Evolutionary conservation across 2,888 invertebrate species (phyloP), one percentile per base, ranked within the genome.

Genomic region (Cenopis cana): DNA sequence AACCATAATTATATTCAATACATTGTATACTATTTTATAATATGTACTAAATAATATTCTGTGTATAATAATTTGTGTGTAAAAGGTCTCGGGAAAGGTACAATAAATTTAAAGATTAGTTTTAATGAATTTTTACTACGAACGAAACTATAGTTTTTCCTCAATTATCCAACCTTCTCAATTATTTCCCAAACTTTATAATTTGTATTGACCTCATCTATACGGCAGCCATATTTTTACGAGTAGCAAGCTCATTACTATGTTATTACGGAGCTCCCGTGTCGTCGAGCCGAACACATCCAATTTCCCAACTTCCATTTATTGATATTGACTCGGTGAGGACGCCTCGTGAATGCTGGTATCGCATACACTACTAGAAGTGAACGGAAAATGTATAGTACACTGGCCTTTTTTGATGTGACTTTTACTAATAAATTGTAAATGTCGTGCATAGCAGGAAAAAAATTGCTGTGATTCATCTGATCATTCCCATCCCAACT

Each of bases 261-360:
- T 91, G 85, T 93, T 92, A 93, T 93, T 91, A 93, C 90, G 82
- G 60, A 57, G 64, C 83, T 85, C 84, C 84, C 85, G 86, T 83
- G 82, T 78, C 80, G 81, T 85, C 87, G 87, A 88, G 86, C 87
- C 89, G 88, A 90, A 89, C 91, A 91, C 93, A 93, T 93, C 93
- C 93, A 93, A 93, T 93, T 93, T 93, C 89, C 90, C 90, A 87
- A 90, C 89, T 88, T 89, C 89, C 91, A 92, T 93, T 93, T 93
- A 93, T 93, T 93, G 93, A 93, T 93, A 93, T 93, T 93, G 93
- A 93, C 91, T 93, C 87, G 77, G 86, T 82, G 90, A 91, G 89
- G 91, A 91, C 91, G 91, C 87, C 84, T 85, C 84, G 85, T 85
- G 87, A 86, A 85, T 84, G 86, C 83, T 75, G 77, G 75, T 77